Base-by-base conservation (phyloP, 2,888 invertebrate species). In the Bhutanitis thaidina region DNA sequence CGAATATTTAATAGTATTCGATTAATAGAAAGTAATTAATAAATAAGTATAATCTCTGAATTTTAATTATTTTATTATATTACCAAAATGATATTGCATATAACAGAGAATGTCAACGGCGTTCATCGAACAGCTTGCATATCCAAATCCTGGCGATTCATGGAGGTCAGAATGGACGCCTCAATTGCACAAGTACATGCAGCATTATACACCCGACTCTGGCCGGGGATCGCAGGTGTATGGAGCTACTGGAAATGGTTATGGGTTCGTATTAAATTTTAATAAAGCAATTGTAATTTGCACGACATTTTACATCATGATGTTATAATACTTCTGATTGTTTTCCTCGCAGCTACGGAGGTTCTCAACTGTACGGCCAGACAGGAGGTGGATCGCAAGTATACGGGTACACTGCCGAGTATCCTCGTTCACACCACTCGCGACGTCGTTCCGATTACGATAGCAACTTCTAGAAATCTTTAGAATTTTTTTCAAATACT, bases 381-480 rank as follows among this genome's bases (percentile, higher is more conserved):
- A 84, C 86, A 80, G 93, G 79, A 86, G 94, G 91, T 43, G 91
- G 91, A 32, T 90, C 90, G 52, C 91, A 91, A 70, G 87, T 88
- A 55, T 91, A 90, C 61, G 92, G 88, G 15, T 87, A 88, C 71
- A 80, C 85, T 27, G 89, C 86, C 51, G 89, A 89, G 62, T 78
- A 81, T 67, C 74, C 83, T 48, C 87, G 91, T 54, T 91, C 92
- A 10, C 91, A 90, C 70, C 91, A 91, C 74, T 90, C 91, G 43
- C 85, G 93, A 39, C 88, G 93, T 61, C 91, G 94, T 74, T 93
- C 94, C 32, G 94, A 95, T 74, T 94, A 94, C 77, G 95, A 95
- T 77, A 94, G 94, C 64, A 94, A 95, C 84, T 95, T 95, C 87
- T 95, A 91, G 74, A 76, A 64, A 54, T 48, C 58, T 69, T 67